Evolutionary conservation across 2,113 vertebrate genomes (phyloP).

Genomic region (Vimba vimba): DNA sequence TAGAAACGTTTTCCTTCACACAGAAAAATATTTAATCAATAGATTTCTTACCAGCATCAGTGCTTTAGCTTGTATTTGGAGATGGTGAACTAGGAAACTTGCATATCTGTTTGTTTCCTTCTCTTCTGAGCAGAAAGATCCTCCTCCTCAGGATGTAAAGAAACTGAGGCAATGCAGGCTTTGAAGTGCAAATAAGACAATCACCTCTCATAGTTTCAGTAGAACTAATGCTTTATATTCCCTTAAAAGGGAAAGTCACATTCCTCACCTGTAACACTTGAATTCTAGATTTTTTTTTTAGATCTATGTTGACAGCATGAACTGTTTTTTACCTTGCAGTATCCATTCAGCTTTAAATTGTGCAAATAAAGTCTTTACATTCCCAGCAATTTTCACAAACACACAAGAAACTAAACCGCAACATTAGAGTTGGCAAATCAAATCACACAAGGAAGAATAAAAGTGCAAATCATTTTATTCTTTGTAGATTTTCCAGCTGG

Average conservation of each 20-base stretch:
- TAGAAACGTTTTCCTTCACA: background rate
- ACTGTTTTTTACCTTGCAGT: too few relatives aligned
- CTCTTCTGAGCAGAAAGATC: background rate
- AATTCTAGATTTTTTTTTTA: background rate
- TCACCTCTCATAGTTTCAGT: slow-evolving; percentile 33
- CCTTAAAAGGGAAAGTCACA: background rate
- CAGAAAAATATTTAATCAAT: background rate
- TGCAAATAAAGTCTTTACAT: background rate
- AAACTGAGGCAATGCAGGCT: slow-evolving; percentile 31
- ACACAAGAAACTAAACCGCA: slow-evolving; percentile 18
- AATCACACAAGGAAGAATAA: slow-evolving; percentile 57
- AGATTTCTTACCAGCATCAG: slow-evolving; percentile 30
- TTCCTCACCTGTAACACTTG: slow-evolving; percentile 16
- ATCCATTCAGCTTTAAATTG: too few relatives aligned
- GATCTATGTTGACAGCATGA: background rate
- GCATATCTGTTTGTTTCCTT: background rate
- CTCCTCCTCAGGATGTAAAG: background rate
- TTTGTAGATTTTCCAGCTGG: slow-evolving; percentile 65
- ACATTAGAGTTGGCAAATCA: slow-evolving; percentile 32
- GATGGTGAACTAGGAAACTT: background rate
- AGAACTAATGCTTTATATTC: background rate
- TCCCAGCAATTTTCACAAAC: slow-evolving; percentile 21
- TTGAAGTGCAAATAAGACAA: slow-evolving; percentile 50
- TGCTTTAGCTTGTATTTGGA: background rate
- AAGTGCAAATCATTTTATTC: slow-evolving; percentile 84